These are phyloP conservation scores for Calameuta pallipes DNA, from an alignment of 2,888 invertebrate species.

Conservation along the genomic window DNA sequence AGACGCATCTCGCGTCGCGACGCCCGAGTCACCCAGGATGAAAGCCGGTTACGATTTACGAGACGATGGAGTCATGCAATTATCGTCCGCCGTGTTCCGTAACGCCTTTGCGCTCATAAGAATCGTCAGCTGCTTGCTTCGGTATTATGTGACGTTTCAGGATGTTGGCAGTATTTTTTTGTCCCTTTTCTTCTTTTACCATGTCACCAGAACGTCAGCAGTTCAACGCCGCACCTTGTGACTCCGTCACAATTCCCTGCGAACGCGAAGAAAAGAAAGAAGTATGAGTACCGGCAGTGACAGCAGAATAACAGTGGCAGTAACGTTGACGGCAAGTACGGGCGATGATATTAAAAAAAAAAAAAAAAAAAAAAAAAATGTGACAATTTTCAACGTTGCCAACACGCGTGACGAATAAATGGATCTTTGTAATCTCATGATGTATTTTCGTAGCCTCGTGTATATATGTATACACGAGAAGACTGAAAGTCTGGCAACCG, in stretches of 20 bases:
- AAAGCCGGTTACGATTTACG: background rate
- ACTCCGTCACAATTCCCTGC: background rate
- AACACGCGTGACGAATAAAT: no score
- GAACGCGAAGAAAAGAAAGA: background rate
- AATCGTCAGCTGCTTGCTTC: background rate
- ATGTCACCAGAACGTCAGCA: background rate
- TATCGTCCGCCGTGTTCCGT: background rate
- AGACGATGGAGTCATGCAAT: background rate
- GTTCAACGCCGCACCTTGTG: background rate
- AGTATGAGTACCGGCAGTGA: background rate
- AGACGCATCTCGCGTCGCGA: background rate
- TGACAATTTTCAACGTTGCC: background rate
- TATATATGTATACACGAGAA: background rate
- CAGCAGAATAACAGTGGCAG: background rate
- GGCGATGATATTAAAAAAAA: background rate
- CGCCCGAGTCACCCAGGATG: background rate
- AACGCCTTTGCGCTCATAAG: background rate
- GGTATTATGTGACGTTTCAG: background rate
- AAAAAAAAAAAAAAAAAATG: no score
- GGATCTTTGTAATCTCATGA: no score
- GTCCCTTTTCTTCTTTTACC: background rate
- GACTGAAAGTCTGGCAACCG: background rate
- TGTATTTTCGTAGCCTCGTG: background rate
- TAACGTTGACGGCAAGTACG: no score
- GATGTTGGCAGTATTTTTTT: background rate